A percentile compares a stretch with the other conserved stretches of the same genome.
phyloP scores from a whole-genome alignment of 2,113 vertebrate genomes.

The Thymallus thymallus region DNA sequence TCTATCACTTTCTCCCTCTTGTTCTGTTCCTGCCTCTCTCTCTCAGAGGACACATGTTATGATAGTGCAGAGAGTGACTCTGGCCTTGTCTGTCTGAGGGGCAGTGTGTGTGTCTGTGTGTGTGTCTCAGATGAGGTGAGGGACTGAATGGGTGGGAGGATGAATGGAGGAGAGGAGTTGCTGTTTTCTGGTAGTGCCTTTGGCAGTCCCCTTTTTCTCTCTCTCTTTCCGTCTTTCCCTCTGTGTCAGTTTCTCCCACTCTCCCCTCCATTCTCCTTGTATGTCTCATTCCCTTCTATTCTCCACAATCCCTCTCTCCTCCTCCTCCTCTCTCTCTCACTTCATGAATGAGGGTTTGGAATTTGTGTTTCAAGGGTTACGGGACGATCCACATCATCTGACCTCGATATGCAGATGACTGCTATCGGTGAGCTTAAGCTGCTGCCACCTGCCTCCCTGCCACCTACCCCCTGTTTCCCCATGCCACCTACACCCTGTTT shows the following conservation, averaged over 20 bases:
- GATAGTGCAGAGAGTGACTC: not conserved
- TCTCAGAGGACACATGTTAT: not conserved
- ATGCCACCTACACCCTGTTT: not conserved
- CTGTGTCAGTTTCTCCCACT: not conserved
- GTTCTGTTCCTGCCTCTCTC: not conserved
- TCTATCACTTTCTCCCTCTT: not conserved
- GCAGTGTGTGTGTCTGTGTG: not conserved
- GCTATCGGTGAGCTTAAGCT: slow-evolving; percentile 53
- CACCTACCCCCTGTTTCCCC: not conserved
- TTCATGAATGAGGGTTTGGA: slow-evolving; percentile 13
- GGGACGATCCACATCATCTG: slow-evolving; percentile 40
- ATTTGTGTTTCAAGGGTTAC: slow-evolving; percentile 40
- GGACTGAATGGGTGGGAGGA: not conserved
- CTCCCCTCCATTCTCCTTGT: not conserved
- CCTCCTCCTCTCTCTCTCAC: not conserved
- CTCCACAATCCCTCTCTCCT: not conserved
- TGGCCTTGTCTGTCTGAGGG: not conserved
- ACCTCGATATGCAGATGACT: slow-evolving; percentile 45
- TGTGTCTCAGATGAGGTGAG: not conserved
- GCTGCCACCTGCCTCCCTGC: not conserved
- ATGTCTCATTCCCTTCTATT: not conserved
- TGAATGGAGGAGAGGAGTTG: not conserved
- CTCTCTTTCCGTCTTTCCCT: not conserved
- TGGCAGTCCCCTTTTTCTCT: not conserved
- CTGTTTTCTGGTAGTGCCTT: not conserved